Evolutionary conservation across 2,113 vertebrate genomes (phyloP), one percentile per base, ranked within the genome.

Genomic region (Lepus timidus): DNA sequence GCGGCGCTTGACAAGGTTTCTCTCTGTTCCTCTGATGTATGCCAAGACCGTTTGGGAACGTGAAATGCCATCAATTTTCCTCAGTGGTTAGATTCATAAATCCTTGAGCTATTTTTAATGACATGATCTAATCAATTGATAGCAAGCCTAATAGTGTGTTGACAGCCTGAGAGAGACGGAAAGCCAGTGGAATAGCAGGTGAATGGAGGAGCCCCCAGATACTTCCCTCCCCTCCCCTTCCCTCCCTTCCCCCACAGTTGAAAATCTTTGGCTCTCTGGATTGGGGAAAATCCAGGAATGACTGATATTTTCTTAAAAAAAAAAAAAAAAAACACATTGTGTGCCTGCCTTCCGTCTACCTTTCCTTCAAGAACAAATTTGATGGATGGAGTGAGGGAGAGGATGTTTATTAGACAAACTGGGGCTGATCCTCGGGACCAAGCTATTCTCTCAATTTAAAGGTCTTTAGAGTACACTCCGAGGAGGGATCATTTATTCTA

Each of bases 61-160:
- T 94, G 96, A 97, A 96, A 97, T 87, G 58, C 89, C 95, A 95
- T 96, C 88, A 93, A 1, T 98, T 97, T 96, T 93, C 88, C 78
- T 98, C 94, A 90, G 95, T 91, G 94, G 75, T 94, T 97, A 95
- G 95, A 95, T 76, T 97, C 82, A 95, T 98, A 97, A 97, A 97
- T 97, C 94, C 95, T 39, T 39, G 79, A 86, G 93, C 83, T 97
- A 86, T 97, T 97, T 97, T 97, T 97, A 98, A 97, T 96, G 97
- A 96, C 90, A 82, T 73, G 96, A 97, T 96, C 96, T 97, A 97
- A 97, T 98, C 97, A 97, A 96, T 93, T 96, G 96, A 94, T 97
- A 96, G 95, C 23, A 65, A 84, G 80, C 75, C 76, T 98, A 96
- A 95, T 85, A 96, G 93, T 39, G 73, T 87, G 92, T 84, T 97